Evolutionary conservation across 2,888 invertebrate genomes (phyloP).

Genomic region (Brachypterus glaber): DNA sequence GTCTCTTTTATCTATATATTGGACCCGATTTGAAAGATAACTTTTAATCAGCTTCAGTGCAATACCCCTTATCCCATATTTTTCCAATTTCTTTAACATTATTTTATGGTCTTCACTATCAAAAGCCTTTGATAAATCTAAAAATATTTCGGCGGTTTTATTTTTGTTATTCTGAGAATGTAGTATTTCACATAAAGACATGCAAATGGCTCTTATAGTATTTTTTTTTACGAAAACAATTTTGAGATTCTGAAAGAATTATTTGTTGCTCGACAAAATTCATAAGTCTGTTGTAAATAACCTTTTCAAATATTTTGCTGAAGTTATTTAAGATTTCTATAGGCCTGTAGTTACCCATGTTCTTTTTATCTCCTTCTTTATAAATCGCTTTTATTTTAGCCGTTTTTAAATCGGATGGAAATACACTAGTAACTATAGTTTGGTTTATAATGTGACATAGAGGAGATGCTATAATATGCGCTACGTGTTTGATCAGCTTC

Average conservation of each 20-base stretch:
- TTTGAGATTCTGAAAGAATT: background rate
- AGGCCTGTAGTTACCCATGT: background rate
- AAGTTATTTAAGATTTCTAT: background rate
- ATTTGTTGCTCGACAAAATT: background rate
- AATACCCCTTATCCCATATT: too few relatives aligned
- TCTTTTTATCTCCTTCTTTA: background rate
- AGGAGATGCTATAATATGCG: conserved; percentile 5
- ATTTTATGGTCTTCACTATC: background rate
- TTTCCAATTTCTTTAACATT: too few relatives aligned
- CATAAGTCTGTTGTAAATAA: background rate
- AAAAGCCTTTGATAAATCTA: background rate
- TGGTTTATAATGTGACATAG: conserved; percentile 7
- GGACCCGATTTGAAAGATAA: too few relatives aligned
- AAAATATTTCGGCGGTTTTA: too few relatives aligned
- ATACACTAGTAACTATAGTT: conserved; percentile 7
- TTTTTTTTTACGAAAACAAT: background rate
- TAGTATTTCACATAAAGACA: background rate
- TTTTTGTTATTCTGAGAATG: too few relatives aligned
- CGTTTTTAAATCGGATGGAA: conserved; percentile 8
- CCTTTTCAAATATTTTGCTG: too few relatives aligned
- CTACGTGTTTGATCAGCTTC: conserved; percentile 7
- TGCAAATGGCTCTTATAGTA: background rate
- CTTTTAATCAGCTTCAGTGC: background rate
- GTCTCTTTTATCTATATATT: background rate
- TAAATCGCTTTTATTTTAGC: background rate